Percentiles rank a stretch among this genome's conserved stretches.
Evolutionary conservation across 2,113 vertebrate genomes (phyloP).

Genomic region (Oceanites oceanicus): DNA sequence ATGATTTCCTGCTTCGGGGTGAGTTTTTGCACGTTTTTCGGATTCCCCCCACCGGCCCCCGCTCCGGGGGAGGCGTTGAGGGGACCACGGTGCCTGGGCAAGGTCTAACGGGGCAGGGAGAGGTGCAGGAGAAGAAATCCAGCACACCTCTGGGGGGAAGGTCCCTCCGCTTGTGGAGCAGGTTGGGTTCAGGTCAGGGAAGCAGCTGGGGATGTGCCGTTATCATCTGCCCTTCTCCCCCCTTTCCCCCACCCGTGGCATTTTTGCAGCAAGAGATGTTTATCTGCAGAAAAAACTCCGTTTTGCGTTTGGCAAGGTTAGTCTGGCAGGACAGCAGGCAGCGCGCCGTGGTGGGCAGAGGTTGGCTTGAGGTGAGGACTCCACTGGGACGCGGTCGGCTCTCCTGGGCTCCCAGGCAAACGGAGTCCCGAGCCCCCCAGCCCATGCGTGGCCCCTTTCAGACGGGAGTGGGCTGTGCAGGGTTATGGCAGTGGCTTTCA

Average conservation of each 20-base stretch:
- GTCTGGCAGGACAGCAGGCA: background rate
- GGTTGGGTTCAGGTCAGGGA: background rate
- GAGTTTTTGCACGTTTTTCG: background rate
- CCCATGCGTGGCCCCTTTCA: accelerated
- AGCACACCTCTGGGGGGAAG: background rate
- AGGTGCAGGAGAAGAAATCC: background rate
- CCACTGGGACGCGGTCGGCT: background rate
- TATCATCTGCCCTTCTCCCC: background rate
- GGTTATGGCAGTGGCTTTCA: background rate
- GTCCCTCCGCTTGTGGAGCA: background rate
- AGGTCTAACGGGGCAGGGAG: background rate
- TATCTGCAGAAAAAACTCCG: background rate
- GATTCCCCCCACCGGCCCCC: accelerated
- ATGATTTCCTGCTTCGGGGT: accelerated
- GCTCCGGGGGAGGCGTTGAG: accelerated
- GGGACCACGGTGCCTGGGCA: accelerated
- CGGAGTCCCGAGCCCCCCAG: background rate
- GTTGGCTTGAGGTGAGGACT: background rate
- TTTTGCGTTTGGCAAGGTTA: background rate
- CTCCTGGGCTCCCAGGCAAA: background rate
- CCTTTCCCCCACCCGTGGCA: accelerated
- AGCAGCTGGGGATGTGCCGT: background rate
- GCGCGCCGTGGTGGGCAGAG: accelerated
- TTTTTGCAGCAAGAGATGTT: background rate
- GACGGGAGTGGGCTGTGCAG: background rate